These are phyloP conservation scores for Adelphocoris suturalis DNA, from an alignment of 2,888 invertebrate species.

Conservation along the genomic window DNA sequence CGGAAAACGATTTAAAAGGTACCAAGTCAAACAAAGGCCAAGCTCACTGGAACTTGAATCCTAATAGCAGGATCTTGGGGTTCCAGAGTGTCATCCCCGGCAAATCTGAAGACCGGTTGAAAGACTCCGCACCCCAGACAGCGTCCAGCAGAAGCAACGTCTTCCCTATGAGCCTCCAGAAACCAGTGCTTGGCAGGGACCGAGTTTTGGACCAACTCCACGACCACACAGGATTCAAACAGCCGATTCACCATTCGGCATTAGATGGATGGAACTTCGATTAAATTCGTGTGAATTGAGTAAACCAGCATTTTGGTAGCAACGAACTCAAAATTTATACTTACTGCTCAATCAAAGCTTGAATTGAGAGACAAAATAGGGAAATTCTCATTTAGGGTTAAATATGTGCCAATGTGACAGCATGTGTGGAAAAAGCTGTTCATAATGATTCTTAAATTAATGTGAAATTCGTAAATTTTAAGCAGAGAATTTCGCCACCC, in stretches of 20 bases:
- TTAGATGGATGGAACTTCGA: slow-evolving; percentile 58
- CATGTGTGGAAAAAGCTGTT: too few relatives aligned
- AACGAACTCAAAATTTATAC: too few relatives aligned
- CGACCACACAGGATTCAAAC: slow-evolving; percentile 58
- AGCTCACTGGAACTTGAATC: not conserved
- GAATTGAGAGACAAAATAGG: too few relatives aligned
- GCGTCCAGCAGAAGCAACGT: not conserved
- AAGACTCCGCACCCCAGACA: not conserved
- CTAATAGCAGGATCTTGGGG: not conserved
- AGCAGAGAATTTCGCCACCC: too few relatives aligned
- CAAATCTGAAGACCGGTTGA: not conserved
- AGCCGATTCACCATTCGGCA: slow-evolving; percentile 60
- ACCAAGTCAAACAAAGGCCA: not conserved
- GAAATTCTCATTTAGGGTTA: too few relatives aligned
- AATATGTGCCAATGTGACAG: too few relatives aligned
- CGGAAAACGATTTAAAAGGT: slow-evolving; percentile 8
- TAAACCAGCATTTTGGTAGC: too few relatives aligned
- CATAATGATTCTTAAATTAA: too few relatives aligned
- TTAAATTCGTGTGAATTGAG: not conserved
- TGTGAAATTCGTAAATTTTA: too few relatives aligned
- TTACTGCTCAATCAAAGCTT: too few relatives aligned
- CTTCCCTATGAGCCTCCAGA: not conserved
- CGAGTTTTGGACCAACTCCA: slow-evolving; percentile 49
- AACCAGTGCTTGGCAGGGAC: slow-evolving; percentile 43
- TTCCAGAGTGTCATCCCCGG: not conserved